phyloP scores from a whole-genome alignment of 2,797 vertebrate species.

The Pristis pectinata region DNA sequence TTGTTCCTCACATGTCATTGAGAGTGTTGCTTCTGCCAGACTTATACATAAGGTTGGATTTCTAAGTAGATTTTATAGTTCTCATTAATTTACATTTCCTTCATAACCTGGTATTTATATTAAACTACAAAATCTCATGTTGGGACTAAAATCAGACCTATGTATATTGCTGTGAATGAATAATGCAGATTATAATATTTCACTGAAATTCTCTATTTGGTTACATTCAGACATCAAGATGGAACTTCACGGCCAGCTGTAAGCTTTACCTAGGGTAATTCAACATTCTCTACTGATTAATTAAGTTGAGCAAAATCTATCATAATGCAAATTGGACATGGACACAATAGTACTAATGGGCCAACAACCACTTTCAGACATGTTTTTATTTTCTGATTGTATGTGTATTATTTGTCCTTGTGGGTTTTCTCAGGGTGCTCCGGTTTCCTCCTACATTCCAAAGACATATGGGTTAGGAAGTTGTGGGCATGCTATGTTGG shows the following conservation, averaged over 20 bases:
- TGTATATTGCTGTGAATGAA: not conserved
- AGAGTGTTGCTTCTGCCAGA: not conserved
- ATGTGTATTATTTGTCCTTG: no score
- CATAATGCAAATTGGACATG: not conserved
- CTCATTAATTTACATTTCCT: not conserved
- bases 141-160: not conserved
- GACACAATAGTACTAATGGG: not conserved
- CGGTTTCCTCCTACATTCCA: no score
- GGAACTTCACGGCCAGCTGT: not conserved
- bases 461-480: no score
- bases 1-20: not conserved
- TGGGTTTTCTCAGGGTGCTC: no score
- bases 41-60: not conserved
- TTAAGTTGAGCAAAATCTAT: slow-evolving; percentile 9
- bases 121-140: not conserved
- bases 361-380: not conserved
- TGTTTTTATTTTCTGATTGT: no score
- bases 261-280: not conserved
- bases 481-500: no score
- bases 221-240: not conserved
- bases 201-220: not conserved
- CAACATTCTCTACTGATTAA: not conserved
- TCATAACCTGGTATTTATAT: not conserved
- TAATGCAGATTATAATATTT: not conserved
- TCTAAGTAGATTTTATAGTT: not conserved